Base-by-base conservation (phyloP, 2,888 invertebrate species). In the Hypolimnas misippus region DNA sequence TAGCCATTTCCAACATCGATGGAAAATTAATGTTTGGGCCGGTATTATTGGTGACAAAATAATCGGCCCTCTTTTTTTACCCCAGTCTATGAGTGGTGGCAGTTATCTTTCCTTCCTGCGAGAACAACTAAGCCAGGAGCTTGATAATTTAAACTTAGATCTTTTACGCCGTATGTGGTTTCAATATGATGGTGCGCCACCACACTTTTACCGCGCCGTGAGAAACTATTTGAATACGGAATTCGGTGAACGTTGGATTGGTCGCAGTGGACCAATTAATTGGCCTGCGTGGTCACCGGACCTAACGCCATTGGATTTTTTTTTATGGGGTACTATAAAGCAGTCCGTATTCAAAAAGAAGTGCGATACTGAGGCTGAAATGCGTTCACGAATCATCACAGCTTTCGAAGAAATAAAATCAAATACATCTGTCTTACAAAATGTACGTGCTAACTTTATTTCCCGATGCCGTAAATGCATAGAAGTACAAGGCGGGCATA, bases 171-270 rank as follows among this genome's bases (percentile, higher is more conserved):
- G n/a, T 17, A 52, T 52, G 51, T 52, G 51, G 51, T 57, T 57
- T 17, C 58, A 58, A 29, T 53, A 59, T n/a, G 53, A 65, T 40
- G 66, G 63, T 6, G 62, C 65, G 17, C 61, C 65, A 12, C 53
- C 60, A 25, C 65, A 68, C 51, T 53, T 31, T 10, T 31, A 49
- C 25, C 25, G 52, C 8, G 7, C 12, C 5, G 58, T 67, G 12
- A 19, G 64, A 33, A 29, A 40, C 10, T 52, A 54, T 21, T 50
- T 65, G 38, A 61, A 65, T 38, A 58, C 60, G 16, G 14, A 8
- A 0, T 70, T 58, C 56, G 57, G 58, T 8, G 19, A 54, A 25
- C 63, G 66, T 33, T 71, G 70, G 68, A 72, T 77, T 57, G 70
- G 69, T 8, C 60, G 65, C 6, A 42, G 33, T 4, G 69, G 69